These are phyloP conservation scores for Sipha maydis DNA, from an alignment of 2,888 invertebrate species.

Conservation along the genomic window DNA sequence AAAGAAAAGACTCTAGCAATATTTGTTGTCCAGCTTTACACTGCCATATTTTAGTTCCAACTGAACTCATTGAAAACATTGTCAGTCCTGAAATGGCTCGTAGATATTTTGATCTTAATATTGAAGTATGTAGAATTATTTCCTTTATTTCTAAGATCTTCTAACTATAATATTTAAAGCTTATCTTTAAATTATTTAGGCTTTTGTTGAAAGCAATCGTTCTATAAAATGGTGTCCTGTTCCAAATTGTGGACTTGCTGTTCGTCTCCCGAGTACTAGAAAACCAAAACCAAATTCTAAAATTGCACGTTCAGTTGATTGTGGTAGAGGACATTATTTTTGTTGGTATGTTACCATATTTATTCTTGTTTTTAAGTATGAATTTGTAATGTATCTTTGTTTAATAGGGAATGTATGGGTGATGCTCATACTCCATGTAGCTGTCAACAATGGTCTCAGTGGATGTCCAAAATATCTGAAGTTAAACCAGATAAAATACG, in stretches of 20 bases:
- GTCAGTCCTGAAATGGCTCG: conserved; percentile 76
- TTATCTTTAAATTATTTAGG: conserved; percentile 68
- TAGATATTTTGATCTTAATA: conserved; percentile 76
- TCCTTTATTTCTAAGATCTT: background rate
- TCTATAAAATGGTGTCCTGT: conserved; percentile 78
- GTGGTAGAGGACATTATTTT: conserved; percentile 77
- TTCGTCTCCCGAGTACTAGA: conserved; percentile 72
- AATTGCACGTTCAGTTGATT: conserved; percentile 75
- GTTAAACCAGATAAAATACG: conserved; percentile 74
- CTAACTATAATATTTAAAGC: background rate
- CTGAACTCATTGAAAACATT: conserved; percentile 75
- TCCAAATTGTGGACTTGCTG: conserved; percentile 76
- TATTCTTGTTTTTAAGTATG: background rate
- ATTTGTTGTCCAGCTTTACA: conserved; percentile 76
- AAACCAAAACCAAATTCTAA: conserved; percentile 61
- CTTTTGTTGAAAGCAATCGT: conserved; percentile 77
- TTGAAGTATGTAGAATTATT: conserved; percentile 70
- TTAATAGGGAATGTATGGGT: conserved; percentile 70
- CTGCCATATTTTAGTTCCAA: conserved; percentile 75
- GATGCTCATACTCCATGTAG: conserved; percentile 77
- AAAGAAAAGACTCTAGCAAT: conserved; percentile 75
- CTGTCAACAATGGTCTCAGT: conserved; percentile 75
- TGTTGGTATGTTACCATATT: conserved; percentile 71
- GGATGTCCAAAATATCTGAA: conserved; percentile 73
- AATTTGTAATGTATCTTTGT: conserved; percentile 33